Base-by-base conservation (phyloP, 2,888 invertebrate genomes). In the Coleophora deauratella region DNA sequence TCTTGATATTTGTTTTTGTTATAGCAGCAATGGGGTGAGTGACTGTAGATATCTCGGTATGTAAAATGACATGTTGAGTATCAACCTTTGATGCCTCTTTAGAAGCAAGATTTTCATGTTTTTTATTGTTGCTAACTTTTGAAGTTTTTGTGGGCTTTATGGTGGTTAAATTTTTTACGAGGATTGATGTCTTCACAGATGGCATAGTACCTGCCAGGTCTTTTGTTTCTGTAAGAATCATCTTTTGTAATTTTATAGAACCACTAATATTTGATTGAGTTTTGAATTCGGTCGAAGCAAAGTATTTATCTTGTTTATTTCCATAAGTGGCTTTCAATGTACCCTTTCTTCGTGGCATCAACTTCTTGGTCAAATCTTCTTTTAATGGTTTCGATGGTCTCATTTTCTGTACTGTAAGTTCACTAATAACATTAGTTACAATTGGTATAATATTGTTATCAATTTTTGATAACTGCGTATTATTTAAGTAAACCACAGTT, bases 261-360 rank as follows among this genome's bases (percentile, higher is more conserved):
- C 40, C 34, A 39, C 37, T 41, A 9, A n/a, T 12, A 13, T 38
- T 35, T n/a, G 44, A 35, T 13, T 28, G 6, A 37, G 35, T 43
- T 4, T 30, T 42, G 7, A 57, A 51, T 35, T 59, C 62, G 1
- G 52, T 9, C 47, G 68, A 72, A 15, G 63, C 44, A 46, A 78
- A 79, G 47, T 76, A 72, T 41, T 70, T 71, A 30, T 81, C 79
- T 47, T 80, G 79, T 57, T 76, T 82, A 34, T 86, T 80, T n/a
- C 86, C 86, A 44, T 86, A 86, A 0, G 86, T 86, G 28, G 85
- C 81, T 61, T 85, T 85, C 0, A 86, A 53, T 2, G 86, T 86
- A 2, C 86, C 86, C 55, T 86, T 86, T 41, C 86, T 64, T 50
- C 86, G 66, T 1, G 78, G 72, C 1, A 77, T 52, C 12, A 72